These are phyloP conservation scores for Automeris io DNA, from an alignment of 2,888 invertebrate genomes.

Conservation along the genomic window DNA sequence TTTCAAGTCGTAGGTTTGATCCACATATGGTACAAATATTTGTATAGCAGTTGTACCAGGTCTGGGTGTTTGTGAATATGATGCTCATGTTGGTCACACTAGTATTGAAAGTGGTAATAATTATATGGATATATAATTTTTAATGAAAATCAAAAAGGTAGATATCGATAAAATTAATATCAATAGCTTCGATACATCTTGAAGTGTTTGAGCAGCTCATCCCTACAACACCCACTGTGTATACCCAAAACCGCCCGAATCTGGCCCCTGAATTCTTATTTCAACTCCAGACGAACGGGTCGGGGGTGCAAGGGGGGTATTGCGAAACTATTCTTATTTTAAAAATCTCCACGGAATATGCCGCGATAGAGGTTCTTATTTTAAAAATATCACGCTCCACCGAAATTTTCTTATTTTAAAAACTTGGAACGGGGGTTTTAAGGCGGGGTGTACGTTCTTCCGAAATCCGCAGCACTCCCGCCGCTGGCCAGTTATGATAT, in stretches of 20 bases:
- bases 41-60: no score
- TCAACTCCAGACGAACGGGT: constrained; percentile 66
- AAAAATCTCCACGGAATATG: constrained; percentile 75
- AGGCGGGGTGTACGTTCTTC: constrained; percentile 65
- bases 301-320: constrained; percentile 48
- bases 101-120: no score
- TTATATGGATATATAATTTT: no score
- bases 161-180: no score
- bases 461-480: constrained; percentile 57
- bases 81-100: no score
- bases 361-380: constrained; percentile 75
- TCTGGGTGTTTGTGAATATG: no score
- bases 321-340: constrained; percentile 77
- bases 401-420: constrained; percentile 76
- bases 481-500: constrained; percentile 72
- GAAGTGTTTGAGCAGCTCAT: no score
- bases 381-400: constrained; percentile 77
- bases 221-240: constrained; percentile 65
- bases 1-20: no score
- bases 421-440: constrained; percentile 64
- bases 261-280: constrained; percentile 74
- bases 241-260: constrained; percentile 60
- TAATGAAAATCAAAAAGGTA: no score
- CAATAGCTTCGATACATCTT: no score
- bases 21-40: no score